Evolutionary conservation across 1,140 invertebrate genomes (phyloP).

Genomic region (Forficula auricularia): DNA sequence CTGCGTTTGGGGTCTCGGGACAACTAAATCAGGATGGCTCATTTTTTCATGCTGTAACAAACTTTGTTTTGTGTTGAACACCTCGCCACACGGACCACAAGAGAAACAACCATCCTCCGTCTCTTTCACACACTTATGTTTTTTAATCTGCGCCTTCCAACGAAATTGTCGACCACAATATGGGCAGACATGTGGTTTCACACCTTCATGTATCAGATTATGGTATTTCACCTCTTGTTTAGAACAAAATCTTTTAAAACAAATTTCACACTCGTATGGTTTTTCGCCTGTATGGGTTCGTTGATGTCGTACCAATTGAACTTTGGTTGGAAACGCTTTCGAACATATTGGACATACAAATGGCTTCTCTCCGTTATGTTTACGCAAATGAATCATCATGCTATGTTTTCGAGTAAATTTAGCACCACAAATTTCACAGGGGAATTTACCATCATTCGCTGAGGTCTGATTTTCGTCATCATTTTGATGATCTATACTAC

Average conservation of each 20-base stretch:
- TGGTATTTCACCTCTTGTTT: no score
- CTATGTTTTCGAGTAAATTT: slow-evolving; percentile 5
- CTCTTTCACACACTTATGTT: background rate
- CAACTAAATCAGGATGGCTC: no score
- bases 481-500: background rate
- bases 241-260: no score
- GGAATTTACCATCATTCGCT: background rate
- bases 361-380: background rate
- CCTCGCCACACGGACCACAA: background rate
- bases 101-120: background rate
- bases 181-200: slow-evolving; percentile 12
- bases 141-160: no score
- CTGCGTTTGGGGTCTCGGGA: background rate
- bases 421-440: slow-evolving; percentile 3
- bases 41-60: background rate
- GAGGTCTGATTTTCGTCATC: background rate
- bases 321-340: background rate
- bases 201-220: background rate
- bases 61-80: background rate
- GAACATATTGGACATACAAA: slow-evolving; percentile 1
- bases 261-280: slow-evolving; percentile 27
- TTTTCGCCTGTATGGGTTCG: slow-evolving; percentile 42
- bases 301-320: slow-evolving; percentile 33
- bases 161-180: slow-evolving; percentile 1
- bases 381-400: slow-evolving; percentile 2